Conservation (phyloP, 2,888 invertebrate species). For the Drosophila kokeensis region DNA sequence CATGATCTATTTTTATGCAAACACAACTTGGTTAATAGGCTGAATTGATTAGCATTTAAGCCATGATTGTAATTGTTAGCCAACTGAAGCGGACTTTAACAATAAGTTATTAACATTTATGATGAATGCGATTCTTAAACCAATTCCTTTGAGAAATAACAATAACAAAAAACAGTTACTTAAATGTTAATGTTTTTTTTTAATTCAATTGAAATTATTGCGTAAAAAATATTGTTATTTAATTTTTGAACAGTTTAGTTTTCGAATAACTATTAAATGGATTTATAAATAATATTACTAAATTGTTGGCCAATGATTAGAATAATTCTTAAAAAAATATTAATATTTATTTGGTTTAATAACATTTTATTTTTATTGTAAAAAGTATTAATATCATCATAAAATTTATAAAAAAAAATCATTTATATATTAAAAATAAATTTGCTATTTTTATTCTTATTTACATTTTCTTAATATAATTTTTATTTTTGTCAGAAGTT, state of each 20-base stretch:
- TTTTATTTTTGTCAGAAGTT: background rate
- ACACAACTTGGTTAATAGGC: conserved; percentile 33
- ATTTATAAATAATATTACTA: background rate
- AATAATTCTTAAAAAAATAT: background rate
- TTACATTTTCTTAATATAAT: background rate
- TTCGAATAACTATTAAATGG: background rate
- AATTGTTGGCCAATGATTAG: background rate
- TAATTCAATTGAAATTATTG: background rate
- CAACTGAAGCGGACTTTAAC: conserved; percentile 1
- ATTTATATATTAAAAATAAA: background rate
- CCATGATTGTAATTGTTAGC: conserved; percentile 45
- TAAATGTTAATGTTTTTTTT: background rate
- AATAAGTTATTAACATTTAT: background rate
- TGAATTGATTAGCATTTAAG: conserved; percentile 53
- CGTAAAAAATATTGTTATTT: background rate
- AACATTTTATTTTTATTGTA: background rate
- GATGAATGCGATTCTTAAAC: background rate
- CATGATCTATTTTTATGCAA: conserved; percentile 68
- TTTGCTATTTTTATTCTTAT: background rate
- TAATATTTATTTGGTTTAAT: background rate
- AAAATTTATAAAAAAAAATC: background rate
- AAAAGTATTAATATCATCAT: background rate
- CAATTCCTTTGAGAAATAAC: background rate
- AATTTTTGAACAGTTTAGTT: fast-evolving
- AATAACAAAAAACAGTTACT: background rate